Base-by-base conservation (phyloP, 2,113 vertebrate species). In the Austrofundulus limnaeus region DNA sequence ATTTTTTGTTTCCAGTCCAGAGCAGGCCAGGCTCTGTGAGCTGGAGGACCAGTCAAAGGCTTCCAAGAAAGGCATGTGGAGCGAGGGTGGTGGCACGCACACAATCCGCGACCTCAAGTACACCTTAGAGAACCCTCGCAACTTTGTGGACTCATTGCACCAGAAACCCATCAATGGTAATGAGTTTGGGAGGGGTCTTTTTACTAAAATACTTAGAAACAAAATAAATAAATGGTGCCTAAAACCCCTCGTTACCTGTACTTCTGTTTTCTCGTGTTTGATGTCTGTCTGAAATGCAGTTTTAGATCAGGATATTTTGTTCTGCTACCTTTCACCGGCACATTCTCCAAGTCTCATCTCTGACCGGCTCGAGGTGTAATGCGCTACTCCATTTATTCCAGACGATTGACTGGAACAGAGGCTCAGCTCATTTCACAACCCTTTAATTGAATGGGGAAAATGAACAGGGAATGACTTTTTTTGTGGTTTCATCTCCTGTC, bases 131-230 rank as follows among this genome's bases (percentile, higher is more conserved):
- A 98, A 95, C 80, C 94, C 96, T 0, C 92, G 97, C 38, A 95
- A 99, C 90, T 98, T 95, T 4, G 96, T 99, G 42, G 97, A 99
- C 81, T 95, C 97, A 0, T 85, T 95, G 89, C 97, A 98, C 82
- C 97, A 98, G 91, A 98, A 96, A 60, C 97, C 97, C 0, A 94
- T 98, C 53, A 99, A 98, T 0, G 97, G 97, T 99, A 81, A 92
- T 89, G 5, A 41, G 10, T 21, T 41, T 7, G n/a, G 38, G 25
- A 23, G 8, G 23, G 0, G 1, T 41, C 14, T 9, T 25, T 46
- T 45, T 13, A 9, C 28, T 19, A 17, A 61, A 5, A 19, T 19
- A 39, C 38, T 38, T 24, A n/a, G 23, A 43, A 21, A 19, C 39
- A 38, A 19, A 21, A 24, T n/a, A 38, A 54, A 52, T 53, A 21